These are phyloP conservation scores for Thereva unica DNA, from an alignment of 2,888 invertebrate genomes.

Conservation along the genomic window DNA sequence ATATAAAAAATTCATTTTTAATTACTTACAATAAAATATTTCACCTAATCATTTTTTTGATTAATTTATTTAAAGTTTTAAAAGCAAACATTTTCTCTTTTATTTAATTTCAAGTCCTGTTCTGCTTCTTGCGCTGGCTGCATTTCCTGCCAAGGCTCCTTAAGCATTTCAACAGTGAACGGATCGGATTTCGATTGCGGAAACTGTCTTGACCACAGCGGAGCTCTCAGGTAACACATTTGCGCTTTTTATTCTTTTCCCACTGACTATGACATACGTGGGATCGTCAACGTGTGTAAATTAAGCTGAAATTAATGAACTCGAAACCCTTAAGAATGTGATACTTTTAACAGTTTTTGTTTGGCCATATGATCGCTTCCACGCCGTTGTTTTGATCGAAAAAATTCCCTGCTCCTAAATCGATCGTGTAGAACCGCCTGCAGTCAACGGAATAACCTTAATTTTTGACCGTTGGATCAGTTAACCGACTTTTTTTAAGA, in stretches of 20 bases:
- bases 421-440: too few species aligned
- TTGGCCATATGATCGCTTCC: too few species aligned
- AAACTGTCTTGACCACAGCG: conserved; percentile 56
- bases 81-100: conserved; percentile 9
- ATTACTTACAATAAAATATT: conserved; percentile 16
- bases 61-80: not conserved
- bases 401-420: too few species aligned
- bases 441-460: too few species aligned
- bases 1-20: conserved; percentile 12
- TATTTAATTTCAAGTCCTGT: conserved; percentile 55
- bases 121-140: conserved; percentile 59
- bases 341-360: conserved; percentile 27
- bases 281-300: conserved; percentile 14
- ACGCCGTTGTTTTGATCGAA: too few species aligned
- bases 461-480: too few species aligned
- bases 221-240: conserved; percentile 43
- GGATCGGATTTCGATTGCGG: conserved; percentile 58
- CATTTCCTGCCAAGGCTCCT: conserved; percentile 57
- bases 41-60: not conserved
- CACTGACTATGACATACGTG: conserved; percentile 14
- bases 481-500: too few species aligned
- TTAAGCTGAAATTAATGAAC: conserved; percentile 31
- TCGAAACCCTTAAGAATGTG: conserved; percentile 30
- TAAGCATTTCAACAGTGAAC: conserved; percentile 56
- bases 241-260: conserved; percentile 25